Evolutionary conservation across 1,140 invertebrate species (phyloP), one percentile per base, ranked within the genome.

Genomic region (Cotesia vestalis): DNA sequence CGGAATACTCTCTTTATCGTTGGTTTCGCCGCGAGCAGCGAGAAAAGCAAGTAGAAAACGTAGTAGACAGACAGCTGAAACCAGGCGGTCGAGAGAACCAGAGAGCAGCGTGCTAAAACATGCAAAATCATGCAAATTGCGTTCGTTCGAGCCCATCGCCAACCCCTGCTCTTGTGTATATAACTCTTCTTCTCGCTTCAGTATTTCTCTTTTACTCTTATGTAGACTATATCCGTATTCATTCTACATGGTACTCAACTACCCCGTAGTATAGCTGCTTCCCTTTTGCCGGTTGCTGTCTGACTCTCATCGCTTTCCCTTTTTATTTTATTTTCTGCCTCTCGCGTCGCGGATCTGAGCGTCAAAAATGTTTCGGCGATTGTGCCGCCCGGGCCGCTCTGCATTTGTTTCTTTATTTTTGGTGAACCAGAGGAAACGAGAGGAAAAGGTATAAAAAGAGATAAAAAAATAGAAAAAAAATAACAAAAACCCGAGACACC

Each of bases 91-190:
- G 61, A 55, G 73, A 72, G 66, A 67, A 67, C 17, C 38, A 67
- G 57, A 55, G 57, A 46, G 9, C 20, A 66, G 80, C 83, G 84
- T 80, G 83, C 77, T 85, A 85, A 85, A 85, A 85, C 84, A 85
- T 85, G 84, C 84, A 85, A 85, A 85, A 85, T 85, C 81, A 85
- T 85, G 84, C 83, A 85, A 85, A 85, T 85, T 85, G 82, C 83
- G 83, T 85, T 85, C 83, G 81, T 82, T 80, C 77, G 76, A 81
- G 75, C 75, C 76, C 74, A 77, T 77, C 64, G 76, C 75, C 59
- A 52, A 59, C 71, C 67, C 46, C 55, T 59, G 68, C 70, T 67
- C 69, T 34, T 55, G 53, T 69, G 38, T 67, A 66, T 68, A 59
- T 61, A 27, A 57, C 40, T 67, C 68, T 73, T 8, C 52, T 14